A percentile compares a stretch with the other conserved stretches of the same genome.
Evolutionary conservation across 2,888 invertebrate species (phyloP).

Genomic region (Drosophila stalkeri): DNA sequence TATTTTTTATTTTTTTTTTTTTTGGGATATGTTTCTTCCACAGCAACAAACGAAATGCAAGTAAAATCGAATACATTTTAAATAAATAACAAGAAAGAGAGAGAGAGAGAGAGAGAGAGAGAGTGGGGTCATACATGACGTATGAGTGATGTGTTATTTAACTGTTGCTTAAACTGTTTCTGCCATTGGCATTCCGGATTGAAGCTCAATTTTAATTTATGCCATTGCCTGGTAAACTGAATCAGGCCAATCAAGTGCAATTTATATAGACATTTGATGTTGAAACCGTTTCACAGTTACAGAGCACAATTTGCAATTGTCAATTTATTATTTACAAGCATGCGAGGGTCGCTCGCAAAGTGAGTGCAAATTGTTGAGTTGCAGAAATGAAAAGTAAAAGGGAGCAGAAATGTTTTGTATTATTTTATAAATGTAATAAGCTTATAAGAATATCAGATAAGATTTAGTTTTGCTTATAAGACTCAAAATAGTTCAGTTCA

Average conservation of each 20-base stretch:
- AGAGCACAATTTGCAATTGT: constrained; percentile 60
- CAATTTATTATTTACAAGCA: constrained; percentile 69
- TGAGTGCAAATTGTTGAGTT: background rate
- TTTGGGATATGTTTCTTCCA: background rate
- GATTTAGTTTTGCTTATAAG: no score
- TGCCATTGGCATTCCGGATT: constrained; percentile 15
- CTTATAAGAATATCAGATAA: no score
- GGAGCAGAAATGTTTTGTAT: no score
- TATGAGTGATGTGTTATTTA: constrained; percentile 58
- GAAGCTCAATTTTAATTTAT: constrained; percentile 71
- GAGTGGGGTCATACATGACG: constrained; percentile 38
- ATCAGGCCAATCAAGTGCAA: constrained; percentile 80
- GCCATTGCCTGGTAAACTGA: constrained; percentile 71
- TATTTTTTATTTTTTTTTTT: background rate
- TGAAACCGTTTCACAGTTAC: constrained; percentile 69
- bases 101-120: background rate
- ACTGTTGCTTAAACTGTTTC: constrained; percentile 25
- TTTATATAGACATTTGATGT: constrained; percentile 77
- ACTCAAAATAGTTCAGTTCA: no score
- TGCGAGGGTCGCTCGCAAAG: constrained; percentile 44
- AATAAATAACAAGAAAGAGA: constrained; percentile 64
- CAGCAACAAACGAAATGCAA: background rate
- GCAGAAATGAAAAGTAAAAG: no score
- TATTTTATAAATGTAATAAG: no score
- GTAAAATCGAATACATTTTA: constrained; percentile 49